Percentiles rank a stretch among this genome's conserved stretches.
phyloP scores from a whole-genome alignment of 2,888 invertebrate genomes.

The Zhuqinia jingwanae region DNA sequence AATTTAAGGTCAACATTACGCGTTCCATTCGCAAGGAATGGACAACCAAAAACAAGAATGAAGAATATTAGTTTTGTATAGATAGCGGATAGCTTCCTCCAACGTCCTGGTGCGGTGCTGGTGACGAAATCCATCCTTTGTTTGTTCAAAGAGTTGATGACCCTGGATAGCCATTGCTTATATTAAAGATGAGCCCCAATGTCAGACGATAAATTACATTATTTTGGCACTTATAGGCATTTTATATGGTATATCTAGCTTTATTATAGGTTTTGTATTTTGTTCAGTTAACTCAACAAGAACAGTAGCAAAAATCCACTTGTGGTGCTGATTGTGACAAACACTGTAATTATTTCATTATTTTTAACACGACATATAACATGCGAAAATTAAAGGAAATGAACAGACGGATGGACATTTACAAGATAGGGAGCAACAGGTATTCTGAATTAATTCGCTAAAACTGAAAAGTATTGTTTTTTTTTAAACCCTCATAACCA shows the following conservation, averaged over 20 bases:
- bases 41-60: no score
- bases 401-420: no score
- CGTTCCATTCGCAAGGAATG: neutral
- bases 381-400: neutral
- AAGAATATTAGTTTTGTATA: neutral
- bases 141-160: neutral
- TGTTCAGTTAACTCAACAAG: neutral
- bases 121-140: neutral
- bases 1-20: slow-evolving; percentile 25
- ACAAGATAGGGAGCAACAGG: no score
- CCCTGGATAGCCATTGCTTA: slow-evolving; percentile 13
- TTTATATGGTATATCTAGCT: neutral
- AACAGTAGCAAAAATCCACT: neutral
- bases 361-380: no score
- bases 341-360: no score
- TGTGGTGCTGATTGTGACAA: neutral
- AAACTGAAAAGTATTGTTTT: no score
- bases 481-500: no score
- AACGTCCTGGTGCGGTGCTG: neutral
- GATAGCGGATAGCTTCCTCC: neutral
- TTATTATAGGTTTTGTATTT: neutral
- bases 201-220: slow-evolving; percentile 19
- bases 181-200: neutral
- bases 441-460: no score
- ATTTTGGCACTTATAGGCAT: neutral